A percentile compares a stretch with the other conserved stretches of the same genome.
phyloP scores from a whole-genome alignment of 1,140 invertebrate species.

The Hypsibius dujardini region DNA sequence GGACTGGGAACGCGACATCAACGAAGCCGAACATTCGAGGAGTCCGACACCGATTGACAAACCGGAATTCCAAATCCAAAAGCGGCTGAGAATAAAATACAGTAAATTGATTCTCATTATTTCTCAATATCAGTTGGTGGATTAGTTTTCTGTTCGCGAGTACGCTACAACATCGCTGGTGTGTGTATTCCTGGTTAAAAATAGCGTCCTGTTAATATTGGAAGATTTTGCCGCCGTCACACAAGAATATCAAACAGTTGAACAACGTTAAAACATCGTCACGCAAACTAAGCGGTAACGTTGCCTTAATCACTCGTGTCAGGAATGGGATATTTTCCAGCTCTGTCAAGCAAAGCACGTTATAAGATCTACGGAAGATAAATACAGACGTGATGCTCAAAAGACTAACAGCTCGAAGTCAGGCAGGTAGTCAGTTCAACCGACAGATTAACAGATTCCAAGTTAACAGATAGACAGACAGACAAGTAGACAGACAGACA shows the following conservation, averaged over 20 bases:
- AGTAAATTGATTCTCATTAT: neutral
- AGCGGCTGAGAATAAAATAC: neutral
- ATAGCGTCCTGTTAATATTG: neutral
- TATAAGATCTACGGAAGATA: no score
- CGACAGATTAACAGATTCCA: neutral
- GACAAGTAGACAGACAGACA: no score
- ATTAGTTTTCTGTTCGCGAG: no score
- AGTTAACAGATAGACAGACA: no score
- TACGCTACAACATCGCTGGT: no score
- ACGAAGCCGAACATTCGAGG: neutral
- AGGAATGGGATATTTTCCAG: conserved; percentile 7
- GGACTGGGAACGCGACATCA: neutral
- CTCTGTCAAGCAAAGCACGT: neutral
- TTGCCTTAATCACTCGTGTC: neutral
- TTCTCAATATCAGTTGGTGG: neutral
- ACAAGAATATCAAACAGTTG: conserved; percentile 5
- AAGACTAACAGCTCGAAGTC: no score
- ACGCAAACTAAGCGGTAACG: neutral
- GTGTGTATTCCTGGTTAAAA: no score
- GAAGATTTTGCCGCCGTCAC: conserved; percentile 10
- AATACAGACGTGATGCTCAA: no score
- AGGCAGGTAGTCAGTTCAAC: neutral
- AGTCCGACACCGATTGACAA: neutral
- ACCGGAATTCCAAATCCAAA: neutral
- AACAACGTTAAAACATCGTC: neutral